Evolutionary conservation across 2,888 invertebrate genomes (phyloP), one percentile per base, ranked within the genome.

Genomic region (Coleophora deauratella): DNA sequence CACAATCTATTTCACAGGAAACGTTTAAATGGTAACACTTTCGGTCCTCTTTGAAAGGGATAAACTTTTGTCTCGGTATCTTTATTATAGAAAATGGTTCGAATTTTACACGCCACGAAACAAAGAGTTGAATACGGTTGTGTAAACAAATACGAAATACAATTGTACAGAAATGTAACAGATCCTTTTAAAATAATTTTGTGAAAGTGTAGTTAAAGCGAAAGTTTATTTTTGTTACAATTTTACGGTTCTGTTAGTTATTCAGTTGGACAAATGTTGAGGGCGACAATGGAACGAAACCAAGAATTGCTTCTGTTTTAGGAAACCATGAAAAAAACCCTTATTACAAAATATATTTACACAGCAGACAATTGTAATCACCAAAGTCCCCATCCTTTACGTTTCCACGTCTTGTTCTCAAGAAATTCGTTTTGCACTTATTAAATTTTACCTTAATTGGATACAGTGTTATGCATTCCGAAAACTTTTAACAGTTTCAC

Each of bases 161-260:
- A 56, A 60, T 67, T 66, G 59, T 11, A 31, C 48, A 52, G 45
- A 57, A 44, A 45, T 46, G 53, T 55, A 62, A 65, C 58, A 55
- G 61, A 35, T 35, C 27, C 28, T 14, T 27, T 54, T 62, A 62
- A 62, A 64, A 63, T 55, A 54, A 56, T 47, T 50, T 51, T 53
- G 68, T 55, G 64, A 67, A 67, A 69, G 66, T 58, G 41, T 37
- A 42, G 50, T 55, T 53, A 56, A 60, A 64, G 56, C 53, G 66
- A 71, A 68, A 71, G 69, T 63, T 43, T 41, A 28, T 41, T 46
- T 51, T 54, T 49, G 50, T 43, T 43, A 33, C 12, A 33, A 9
- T 10, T 32, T 35, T 40, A 31, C 36, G 11, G 35, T 14, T 27
- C 38, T 48, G 48, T 66, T 59, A 54, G 57, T 58, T 55, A 44